Evolutionary conservation across 2,113 vertebrate genomes (phyloP).

Genomic region (Crotophaga sulcirostris): DNA sequence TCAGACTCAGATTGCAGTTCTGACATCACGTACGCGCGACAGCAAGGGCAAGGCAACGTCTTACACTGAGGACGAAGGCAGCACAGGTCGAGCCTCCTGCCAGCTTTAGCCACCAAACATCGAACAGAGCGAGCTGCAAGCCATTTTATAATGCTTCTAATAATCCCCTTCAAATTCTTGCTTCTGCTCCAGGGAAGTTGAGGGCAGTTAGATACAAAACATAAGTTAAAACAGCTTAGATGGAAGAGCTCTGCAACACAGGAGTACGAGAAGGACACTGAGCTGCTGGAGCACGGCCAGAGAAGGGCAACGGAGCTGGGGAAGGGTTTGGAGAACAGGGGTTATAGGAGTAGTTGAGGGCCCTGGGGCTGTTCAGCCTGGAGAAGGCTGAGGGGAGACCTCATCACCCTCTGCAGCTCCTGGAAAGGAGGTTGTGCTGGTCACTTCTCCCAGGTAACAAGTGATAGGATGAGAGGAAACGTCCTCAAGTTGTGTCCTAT

Average conservation of each 20-base stretch:
- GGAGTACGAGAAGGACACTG: too few relatives aligned
- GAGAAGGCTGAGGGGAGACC: too few relatives aligned
- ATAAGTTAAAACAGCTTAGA: background rate
- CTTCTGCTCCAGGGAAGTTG: background rate
- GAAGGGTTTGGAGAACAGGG: too few relatives aligned
- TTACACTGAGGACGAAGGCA: background rate
- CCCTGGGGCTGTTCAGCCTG: too few relatives aligned
- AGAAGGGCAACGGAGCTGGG: too few relatives aligned
- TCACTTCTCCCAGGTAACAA: too few relatives aligned
- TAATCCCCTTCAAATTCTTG: background rate
- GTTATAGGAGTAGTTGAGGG: too few relatives aligned
- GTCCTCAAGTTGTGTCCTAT: too few relatives aligned
- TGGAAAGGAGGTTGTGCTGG: too few relatives aligned
- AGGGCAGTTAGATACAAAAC: background rate
- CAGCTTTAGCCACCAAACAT: accelerated
- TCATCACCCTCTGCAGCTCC: too few relatives aligned
- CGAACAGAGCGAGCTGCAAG: background rate
- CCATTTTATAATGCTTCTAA: background rate
- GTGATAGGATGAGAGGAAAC: too few relatives aligned
- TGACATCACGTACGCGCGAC: accelerated
- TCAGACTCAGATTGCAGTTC: background rate
- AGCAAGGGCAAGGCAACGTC: background rate
- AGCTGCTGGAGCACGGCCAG: too few relatives aligned
- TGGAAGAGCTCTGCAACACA: background rate
- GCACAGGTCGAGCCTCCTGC: background rate